Evolutionary conservation across 2,113 vertebrate genomes (phyloP).

Genomic region (Scopus umbretta): DNA sequence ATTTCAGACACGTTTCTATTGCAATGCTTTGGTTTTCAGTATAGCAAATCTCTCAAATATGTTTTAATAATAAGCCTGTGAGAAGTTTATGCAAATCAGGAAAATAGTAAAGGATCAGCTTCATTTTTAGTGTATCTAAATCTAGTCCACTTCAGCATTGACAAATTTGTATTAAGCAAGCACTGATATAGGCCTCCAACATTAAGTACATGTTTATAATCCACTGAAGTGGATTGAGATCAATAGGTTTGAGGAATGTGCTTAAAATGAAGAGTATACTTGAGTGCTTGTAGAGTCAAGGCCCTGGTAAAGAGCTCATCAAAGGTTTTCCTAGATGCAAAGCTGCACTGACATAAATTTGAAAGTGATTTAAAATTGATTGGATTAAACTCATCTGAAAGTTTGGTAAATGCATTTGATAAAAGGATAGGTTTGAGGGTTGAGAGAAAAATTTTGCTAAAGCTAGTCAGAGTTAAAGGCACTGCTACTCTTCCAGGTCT

Average conservation of each 20-base stretch:
- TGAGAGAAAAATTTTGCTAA: background rate
- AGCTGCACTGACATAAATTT: constrained; percentile 32
- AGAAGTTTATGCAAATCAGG: background rate
- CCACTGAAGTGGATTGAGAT: constrained; percentile 49
- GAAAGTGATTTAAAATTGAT: constrained; percentile 31
- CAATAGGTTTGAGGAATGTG: constrained; percentile 50
- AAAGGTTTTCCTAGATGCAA: constrained; percentile 44
- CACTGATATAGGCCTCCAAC: background rate
- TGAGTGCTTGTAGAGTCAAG: constrained; percentile 36
- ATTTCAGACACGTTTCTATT: background rate
- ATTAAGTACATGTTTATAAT: constrained; percentile 58
- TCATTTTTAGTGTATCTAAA: constrained; percentile 42
- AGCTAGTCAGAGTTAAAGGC: background rate
- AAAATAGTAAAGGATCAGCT: constrained; percentile 12
- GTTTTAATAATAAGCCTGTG: background rate
- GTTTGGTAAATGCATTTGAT: constrained; percentile 4
- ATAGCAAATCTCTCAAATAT: background rate
- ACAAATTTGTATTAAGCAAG: constrained; percentile 37
- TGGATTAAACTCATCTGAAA: constrained; percentile 13
- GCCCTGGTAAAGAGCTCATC: constrained; percentile 28
- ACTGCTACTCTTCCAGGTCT: background rate
- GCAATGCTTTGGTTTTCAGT: background rate
- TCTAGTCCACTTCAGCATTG: constrained; percentile 49
- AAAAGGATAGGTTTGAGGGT: background rate
- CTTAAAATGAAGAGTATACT: constrained; percentile 53